Evolutionary conservation across 30 jellyfish, hydroid and myxozoan genomes (phyloP).

Genomic region (Chironex yamaguchii): DNA sequence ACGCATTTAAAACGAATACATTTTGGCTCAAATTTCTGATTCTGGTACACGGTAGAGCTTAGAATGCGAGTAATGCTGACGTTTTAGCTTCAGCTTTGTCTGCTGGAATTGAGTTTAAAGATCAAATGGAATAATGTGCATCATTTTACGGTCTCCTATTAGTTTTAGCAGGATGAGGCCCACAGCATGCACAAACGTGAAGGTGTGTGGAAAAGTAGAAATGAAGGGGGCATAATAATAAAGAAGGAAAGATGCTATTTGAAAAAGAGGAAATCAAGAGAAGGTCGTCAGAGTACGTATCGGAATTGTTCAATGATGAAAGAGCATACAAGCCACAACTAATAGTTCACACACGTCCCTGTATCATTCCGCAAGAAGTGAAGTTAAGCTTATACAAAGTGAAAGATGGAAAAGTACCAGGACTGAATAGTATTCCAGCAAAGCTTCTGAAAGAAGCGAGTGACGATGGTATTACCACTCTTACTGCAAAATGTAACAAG

Average conservation of each 20-base stretch:
- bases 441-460: background rate
- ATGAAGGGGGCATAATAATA: background rate
- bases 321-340: background rate
- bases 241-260: background rate
- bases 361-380: background rate
- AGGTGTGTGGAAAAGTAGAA: too few species aligned
- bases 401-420: background rate
- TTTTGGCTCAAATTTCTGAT: too few species aligned
- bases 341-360: background rate
- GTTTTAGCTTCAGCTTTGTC: too few species aligned
- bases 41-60: too few species aligned
- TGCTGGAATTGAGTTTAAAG: too few species aligned
- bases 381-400: background rate
- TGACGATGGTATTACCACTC: background rate
- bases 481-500: background rate
- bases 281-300: conserved; percentile 5
- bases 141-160: too few species aligned
- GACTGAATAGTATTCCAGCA: background rate
- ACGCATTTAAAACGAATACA: too few species aligned
- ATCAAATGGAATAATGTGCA: too few species aligned
- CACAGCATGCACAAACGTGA: too few species aligned
- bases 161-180: too few species aligned
- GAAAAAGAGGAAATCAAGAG: background rate
- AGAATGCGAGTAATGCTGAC: too few species aligned
- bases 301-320: conserved; percentile 1